Evolutionary conservation across 2,888 invertebrate species (phyloP).

Genomic region (Cryptops parisi): DNA sequence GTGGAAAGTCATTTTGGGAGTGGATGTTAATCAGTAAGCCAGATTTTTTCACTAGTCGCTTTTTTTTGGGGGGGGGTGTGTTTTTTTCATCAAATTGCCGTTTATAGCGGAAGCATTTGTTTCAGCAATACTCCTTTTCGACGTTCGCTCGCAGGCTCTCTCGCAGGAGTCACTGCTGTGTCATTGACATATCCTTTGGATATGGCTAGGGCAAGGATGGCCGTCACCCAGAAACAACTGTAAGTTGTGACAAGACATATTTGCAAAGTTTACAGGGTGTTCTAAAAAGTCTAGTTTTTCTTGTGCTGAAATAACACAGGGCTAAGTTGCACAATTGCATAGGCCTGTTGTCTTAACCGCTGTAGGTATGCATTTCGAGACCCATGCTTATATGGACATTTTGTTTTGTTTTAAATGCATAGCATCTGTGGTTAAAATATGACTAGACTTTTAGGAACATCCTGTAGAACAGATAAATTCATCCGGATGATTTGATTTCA

Average conservation of each 20-base stretch:
- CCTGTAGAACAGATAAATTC: not conserved
- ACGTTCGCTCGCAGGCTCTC: constrained; percentile 74
- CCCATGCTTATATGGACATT: too few species aligned
- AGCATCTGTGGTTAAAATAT: too few species aligned
- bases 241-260: constrained; percentile 37
- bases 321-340: too few species aligned
- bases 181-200: constrained; percentile 91
- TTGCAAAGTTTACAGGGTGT: too few species aligned
- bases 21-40: constrained; percentile 36
- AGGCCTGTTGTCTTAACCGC: too few species aligned
- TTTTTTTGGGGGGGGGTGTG: not conserved
- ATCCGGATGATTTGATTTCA: constrained; percentile 4
- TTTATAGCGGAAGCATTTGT: not conserved
- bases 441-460: not conserved
- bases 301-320: too few species aligned
- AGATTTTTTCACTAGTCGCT: not conserved
- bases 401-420: too few species aligned
- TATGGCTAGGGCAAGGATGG: constrained; percentile 91
- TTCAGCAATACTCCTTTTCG: constrained; percentile 28
- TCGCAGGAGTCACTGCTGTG: constrained; percentile 93
- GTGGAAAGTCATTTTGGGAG: constrained; percentile 66
- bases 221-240: constrained; percentile 68
- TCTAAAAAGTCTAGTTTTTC: too few species aligned
- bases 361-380: too few species aligned
- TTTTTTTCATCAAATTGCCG: not conserved